These are phyloP conservation scores for Condylura cristata DNA, from an alignment of 2,113 vertebrate genomes.

Conservation along the genomic window DNA sequence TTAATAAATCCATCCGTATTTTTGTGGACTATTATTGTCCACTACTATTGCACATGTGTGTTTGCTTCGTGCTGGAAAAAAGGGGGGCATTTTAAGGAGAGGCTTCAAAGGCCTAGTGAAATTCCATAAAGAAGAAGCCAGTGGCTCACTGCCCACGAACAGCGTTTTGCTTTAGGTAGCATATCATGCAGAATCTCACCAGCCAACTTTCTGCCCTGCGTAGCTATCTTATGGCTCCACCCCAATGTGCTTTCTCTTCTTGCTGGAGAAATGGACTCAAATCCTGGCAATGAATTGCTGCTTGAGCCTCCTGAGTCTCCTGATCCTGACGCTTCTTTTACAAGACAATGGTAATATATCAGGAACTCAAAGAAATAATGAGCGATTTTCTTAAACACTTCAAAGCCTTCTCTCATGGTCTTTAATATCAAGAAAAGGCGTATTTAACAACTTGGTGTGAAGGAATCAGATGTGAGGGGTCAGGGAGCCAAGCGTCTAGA, in stretches of 20 bases:
- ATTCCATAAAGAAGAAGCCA: neutral
- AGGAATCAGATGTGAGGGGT: neutral
- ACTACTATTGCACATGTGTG: neutral
- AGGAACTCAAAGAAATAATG: slow-evolving; percentile 44
- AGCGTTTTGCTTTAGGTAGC: neutral
- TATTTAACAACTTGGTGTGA: slow-evolving; percentile 27
- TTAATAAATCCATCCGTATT: neutral
- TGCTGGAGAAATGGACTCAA: neutral
- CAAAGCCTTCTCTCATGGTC: neutral
- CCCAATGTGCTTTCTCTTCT: neutral
- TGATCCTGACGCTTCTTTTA: neutral
- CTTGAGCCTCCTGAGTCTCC: neutral
- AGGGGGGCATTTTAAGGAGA: neutral
- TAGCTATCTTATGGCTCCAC: neutral
- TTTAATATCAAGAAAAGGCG: slow-evolving; percentile 33
- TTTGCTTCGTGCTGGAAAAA: neutral
- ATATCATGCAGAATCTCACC: neutral
- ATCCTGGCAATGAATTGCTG: neutral
- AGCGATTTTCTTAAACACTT: slow-evolving; percentile 35
- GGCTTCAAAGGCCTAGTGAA: neutral
- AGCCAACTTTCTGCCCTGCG: neutral
- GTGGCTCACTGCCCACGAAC: accelerated
- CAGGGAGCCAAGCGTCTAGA: neutral
- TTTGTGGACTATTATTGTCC: neutral
- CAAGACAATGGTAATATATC: neutral